Evolutionary conservation across 2,888 invertebrate species (phyloP).

Genomic region (Euplexia lucipara): DNA sequence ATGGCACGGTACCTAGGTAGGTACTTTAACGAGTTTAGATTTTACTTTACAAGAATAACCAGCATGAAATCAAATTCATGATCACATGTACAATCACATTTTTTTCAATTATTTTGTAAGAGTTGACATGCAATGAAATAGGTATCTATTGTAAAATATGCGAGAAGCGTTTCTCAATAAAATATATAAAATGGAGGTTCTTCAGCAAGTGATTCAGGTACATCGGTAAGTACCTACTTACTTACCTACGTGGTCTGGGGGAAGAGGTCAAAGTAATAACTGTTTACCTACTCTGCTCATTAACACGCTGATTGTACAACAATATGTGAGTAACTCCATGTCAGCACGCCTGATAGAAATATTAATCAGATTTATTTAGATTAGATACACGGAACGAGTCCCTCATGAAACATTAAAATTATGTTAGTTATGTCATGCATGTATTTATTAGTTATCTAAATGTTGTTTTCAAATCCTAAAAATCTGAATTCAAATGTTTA

Average conservation of each 20-base stretch:
- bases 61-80: too few relatives aligned
- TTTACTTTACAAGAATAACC: too few relatives aligned
- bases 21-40: too few relatives aligned
- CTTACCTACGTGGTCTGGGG: constrained; percentile 11
- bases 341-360: constrained; percentile 18
- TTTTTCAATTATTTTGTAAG: background rate
- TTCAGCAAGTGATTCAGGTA: background rate
- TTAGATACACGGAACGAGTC: too few relatives aligned
- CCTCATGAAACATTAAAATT: too few relatives aligned
- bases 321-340: constrained; percentile 12
- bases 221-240: too few relatives aligned
- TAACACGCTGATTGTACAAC: constrained; percentile 18
- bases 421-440: too few relatives aligned
- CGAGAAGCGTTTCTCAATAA: constrained; percentile 8
- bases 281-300: constrained; percentile 1
- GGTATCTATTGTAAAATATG: background rate
- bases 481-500: too few relatives aligned
- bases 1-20: too few relatives aligned
- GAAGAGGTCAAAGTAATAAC: constrained; percentile 25
- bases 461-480: too few relatives aligned
- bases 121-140: background rate
- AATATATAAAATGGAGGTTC: background rate
- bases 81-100: too few relatives aligned
- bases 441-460: too few relatives aligned
- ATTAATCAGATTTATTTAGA: constrained; percentile 9